Evolutionary conservation across 2,888 invertebrate species (phyloP), one percentile per base, ranked within the genome.

Genomic region (Zele albiditarsus): DNA sequence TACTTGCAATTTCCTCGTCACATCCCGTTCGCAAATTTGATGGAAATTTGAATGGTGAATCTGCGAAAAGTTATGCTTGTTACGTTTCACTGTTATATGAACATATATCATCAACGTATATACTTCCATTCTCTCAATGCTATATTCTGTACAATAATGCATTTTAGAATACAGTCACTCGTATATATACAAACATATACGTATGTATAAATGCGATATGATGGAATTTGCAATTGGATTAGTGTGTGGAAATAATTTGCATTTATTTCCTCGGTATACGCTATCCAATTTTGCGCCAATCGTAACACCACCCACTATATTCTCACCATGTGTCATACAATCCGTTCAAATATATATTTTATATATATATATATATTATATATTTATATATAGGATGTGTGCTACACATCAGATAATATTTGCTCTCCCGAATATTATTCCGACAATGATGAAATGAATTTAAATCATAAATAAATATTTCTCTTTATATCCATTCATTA

Each of bases 1-100:
- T 57, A 58, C 71, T 62, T 73, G 66, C 63, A 76, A 71, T 78
- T 75, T 71, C 25, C 28, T 16, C 28, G 28, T 71, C 62, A 27
- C 49, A 46, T 71, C 71, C 63, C 65, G 70, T 49, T 71, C 73
- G 38, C 62, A 60, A 68, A 67, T 73, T 67, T 28, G 60, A 67
- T 73, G 42, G 46, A 20, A 28, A 46, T 62, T 74, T 28, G 23
- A 42, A 62, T 62, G 63, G 16, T 27, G 74, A 74, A 23, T 42
- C 14, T 16, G 27, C 42, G 63, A 53, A 73, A 63, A 68, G 73
- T 38, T 63, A 69, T 63, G 73, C 72, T 72, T 49, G 57, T 53
- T 72, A 65, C 63, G 65, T 63, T 63, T 46, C 28, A 14, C 72
- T 72, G 49, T 68, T 31, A 68, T 46, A 38, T 12, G 38, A 38